Conservation (phyloP, 1,140 invertebrate genomes). For the Diorhabda sublineata region DNA sequence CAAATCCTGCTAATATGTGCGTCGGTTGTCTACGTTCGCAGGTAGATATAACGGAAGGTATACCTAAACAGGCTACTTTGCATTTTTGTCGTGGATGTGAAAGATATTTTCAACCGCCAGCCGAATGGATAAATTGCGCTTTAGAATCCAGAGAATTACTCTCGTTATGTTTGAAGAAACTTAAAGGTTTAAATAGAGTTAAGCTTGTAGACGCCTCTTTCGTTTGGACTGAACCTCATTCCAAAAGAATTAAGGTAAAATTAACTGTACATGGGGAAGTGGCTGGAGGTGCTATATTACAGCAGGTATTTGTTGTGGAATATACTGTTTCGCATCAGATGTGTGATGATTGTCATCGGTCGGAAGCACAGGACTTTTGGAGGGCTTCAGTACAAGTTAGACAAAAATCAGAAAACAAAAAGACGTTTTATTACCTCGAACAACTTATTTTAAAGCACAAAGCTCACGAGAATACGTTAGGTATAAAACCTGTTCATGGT, state of each 20-base stretch:
- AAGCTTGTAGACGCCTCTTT: conserved; percentile 94
- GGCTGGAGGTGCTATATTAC: conserved; percentile 71
- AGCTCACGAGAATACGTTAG: conserved; percentile 86
- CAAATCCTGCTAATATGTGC: conserved; percentile 98
- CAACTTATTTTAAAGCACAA: conserved; percentile 95
- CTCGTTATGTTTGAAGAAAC: conserved; percentile 85
- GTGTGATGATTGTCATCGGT: conserved; percentile 95
- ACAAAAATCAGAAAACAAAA: conserved; percentile 89
- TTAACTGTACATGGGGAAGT: conserved; percentile 96
- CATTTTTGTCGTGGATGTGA: conserved; percentile 91
- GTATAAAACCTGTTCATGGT: conserved; percentile 92
- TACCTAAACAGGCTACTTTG: conserved; percentile 89
- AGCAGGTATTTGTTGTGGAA: conserved; percentile 94
- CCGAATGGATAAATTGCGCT: conserved; percentile 82
- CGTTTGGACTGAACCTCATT: conserved; percentile 99
- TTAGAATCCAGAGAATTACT: conserved; percentile 93
- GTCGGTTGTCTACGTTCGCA: conserved; percentile 84
- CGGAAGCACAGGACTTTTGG: conserved; percentile 98
- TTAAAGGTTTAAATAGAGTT: conserved; percentile 88
- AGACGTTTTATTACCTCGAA: conserved; percentile 98
- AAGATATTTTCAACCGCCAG: conserved; percentile 90
- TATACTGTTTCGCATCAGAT: conserved; percentile 88
- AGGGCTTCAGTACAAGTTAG: conserved; percentile 82
- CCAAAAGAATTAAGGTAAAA: conserved; percentile 94
- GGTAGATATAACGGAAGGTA: conserved; percentile 94